Evolutionary conservation across 2,888 invertebrate genomes (phyloP), one percentile per base, ranked within the genome.

Genomic region (Hemicrepidius hirtus): DNA sequence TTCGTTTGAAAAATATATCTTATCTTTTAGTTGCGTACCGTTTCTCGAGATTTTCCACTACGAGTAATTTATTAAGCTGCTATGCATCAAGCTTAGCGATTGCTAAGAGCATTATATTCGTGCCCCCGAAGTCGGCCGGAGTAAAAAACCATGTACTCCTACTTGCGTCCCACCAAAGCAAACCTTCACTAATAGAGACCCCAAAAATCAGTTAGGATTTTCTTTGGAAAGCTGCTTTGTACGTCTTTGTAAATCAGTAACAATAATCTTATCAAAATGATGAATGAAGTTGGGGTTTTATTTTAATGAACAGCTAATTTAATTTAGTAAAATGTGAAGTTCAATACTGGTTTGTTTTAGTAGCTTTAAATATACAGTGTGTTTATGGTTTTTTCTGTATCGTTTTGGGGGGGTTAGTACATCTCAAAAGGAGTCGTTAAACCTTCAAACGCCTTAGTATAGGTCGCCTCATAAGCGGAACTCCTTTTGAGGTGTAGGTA

Each of bases 11-110:
- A 53, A 28, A 53, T 53, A 53, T n/a, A 49, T 49, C 21, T 49
- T 49, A 49, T 49, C 53, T 53, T n/a, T 24, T 16, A 9, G 0
- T n/a, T 16, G 3, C 41, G 41, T 41, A 41, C 46, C 53, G n/a
- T 53, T 53, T 13, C 53, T 53, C 13, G 53, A 53, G 53, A 53
- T 28, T 53, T 49, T 53, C 53, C 28, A 13, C 28, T 28, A 12
- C n/a, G 28, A n/a, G 32, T 28, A 53, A 53, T 53, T 53, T 53
- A 53, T 24, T 28, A 13, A 53, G 28, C 28, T n/a, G 28, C 53
- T 28, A 24, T 53, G 24, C 21, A 53, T 53, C 24, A 53, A 28
- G 28, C 53, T 53, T 28, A 53, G 32, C 53, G 28, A 53, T 53
- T 53, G 21, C 49, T 24, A 24, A 24, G 49, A 49, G 49, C 24